These are phyloP conservation scores for Saimiri boliviensis DNA, from an alignment of 2,113 vertebrate genomes.

Conservation along the genomic window DNA sequence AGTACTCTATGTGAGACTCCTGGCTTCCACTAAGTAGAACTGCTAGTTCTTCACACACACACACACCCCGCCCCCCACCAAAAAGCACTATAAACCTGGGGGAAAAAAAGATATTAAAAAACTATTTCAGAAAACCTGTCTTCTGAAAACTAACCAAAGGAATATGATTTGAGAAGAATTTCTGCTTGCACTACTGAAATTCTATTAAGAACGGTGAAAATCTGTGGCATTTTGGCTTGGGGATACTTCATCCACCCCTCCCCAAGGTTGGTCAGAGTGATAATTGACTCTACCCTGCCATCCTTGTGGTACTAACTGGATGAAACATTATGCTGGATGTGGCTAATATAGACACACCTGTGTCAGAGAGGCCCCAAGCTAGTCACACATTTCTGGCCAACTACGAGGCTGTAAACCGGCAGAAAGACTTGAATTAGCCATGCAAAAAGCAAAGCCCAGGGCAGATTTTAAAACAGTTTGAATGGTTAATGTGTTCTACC, in stretches of 20 bases:
- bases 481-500: background rate
- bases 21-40: background rate
- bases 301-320: background rate
- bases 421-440: background rate
- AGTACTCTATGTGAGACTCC: background rate
- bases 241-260: background rate
- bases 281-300: background rate
- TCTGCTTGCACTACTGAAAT: background rate
- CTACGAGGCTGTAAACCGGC: background rate
- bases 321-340: background rate
- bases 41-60: background rate
- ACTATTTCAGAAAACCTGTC: background rate
- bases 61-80: background rate
- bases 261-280: background rate
- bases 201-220: background rate
- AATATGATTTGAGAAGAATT: background rate
- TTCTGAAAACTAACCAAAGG: background rate
- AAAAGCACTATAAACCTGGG: background rate
- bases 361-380: background rate
- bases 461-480: background rate
- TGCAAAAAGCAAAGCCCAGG: background rate
- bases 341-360: background rate
- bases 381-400: background rate
- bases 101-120: background rate
- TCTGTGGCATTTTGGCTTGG: background rate